phyloP scores from a whole-genome alignment of 2,113 vertebrate species.

The Trogon surrucura region DNA sequence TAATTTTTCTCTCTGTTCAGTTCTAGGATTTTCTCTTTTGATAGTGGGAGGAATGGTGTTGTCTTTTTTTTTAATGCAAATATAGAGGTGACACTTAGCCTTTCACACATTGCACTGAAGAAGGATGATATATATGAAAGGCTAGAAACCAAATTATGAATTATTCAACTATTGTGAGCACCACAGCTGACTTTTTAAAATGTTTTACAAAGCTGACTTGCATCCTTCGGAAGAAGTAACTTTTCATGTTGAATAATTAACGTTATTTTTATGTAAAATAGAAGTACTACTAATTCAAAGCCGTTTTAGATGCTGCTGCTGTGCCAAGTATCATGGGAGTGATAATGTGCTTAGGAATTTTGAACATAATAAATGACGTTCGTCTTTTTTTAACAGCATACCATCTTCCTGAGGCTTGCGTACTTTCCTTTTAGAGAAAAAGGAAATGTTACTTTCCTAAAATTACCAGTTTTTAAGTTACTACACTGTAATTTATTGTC shows the following conservation, averaged over 20 bases:
- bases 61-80: background rate
- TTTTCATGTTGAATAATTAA: background rate
- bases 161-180: background rate
- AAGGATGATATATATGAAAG: background rate
- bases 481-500: background rate
- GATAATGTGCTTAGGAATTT: background rate
- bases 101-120: background rate
- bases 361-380: background rate
- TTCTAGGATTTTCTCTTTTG: background rate
- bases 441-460: background rate
- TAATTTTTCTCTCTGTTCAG: background rate
- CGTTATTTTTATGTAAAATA: background rate
- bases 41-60: accelerated
- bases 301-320: background rate
- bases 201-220: background rate
- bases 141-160: background rate
- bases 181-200: background rate
- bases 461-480: background rate
- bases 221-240: background rate
- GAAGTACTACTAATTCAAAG: background rate
- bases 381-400: background rate
- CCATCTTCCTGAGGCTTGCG: background rate
- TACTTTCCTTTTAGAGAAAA: background rate
- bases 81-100: background rate
- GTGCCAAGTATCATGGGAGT: background rate